Evolutionary conservation across 2,888 invertebrate species (phyloP), one percentile per base, ranked within the genome.

Genomic region (Pharmacophagus antenor): DNA sequence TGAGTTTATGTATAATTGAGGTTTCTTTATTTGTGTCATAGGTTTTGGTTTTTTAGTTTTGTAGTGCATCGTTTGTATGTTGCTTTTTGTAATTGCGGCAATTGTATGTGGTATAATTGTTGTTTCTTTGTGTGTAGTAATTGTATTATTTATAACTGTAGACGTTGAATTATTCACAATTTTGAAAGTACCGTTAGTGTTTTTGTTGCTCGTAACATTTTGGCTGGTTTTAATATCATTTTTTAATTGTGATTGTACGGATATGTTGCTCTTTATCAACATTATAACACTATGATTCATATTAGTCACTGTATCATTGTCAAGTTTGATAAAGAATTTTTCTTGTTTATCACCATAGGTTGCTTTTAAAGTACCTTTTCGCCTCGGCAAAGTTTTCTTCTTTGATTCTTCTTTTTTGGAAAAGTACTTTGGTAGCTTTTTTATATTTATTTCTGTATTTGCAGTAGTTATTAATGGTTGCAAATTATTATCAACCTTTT

Each of bases 341-440:
- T 88, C 86, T 63, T 87, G 86, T 71, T 84, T 88, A 47, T 91
- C 87, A n/a, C 91, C 91, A 62, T 91, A 91, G 0, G 91, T 91
- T 31, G 90, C 88, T 73, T 90, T 90, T 0, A 91, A 68, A 2
- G 91, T 91, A 2, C 91, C 91, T 69, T 91, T 91, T 58, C 91
- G 76, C 65, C 91, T 77, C 1, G 85, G 81, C 1, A 85, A 67
- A 18, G 82, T 73, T 54, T 88, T 90, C 64, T 91, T 90, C 65
- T 80, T 84, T 23, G 70, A 60, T 12, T 83, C 82, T 31, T 83
- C 81, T 65, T 88, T 88, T 52, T 84, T 86, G 2, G 63, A 61
- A 48, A 71, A 63, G 15, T 66, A 60, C 68, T 85, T 85, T 12
- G 72, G 53, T 1, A 76, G 50, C 67, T 88, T 90, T 63, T 88